Conservation (phyloP, 2,888 invertebrate genomes). For the Lissonota sp. region DNA sequence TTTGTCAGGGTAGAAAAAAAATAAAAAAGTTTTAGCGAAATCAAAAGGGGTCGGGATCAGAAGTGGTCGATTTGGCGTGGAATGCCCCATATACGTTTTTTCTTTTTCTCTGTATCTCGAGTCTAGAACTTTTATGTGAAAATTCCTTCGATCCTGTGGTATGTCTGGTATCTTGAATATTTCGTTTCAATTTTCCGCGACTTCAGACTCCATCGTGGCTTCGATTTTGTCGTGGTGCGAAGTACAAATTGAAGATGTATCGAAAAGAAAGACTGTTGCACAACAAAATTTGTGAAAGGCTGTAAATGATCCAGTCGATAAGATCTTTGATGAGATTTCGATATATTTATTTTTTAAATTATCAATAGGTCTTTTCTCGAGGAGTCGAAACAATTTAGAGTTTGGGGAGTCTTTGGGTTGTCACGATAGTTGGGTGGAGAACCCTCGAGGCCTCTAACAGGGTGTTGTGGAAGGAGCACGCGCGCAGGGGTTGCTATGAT, state of each 20-base stretch:
- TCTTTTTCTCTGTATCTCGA: not conserved
- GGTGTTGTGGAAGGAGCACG: slow-evolving; percentile 39
- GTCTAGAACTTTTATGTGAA: not conserved
- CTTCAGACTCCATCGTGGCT: not conserved
- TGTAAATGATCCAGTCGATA: no score
- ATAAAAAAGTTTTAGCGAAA: no score
- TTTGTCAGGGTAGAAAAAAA: no score
- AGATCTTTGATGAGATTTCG: no score
- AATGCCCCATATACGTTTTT: not conserved
- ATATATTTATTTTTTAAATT: no score
- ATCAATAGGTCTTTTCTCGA: slow-evolving; percentile 13
- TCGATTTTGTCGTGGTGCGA: not conserved
- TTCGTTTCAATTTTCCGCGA: slow-evolving; percentile 45
- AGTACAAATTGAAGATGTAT: no score
- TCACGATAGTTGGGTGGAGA: slow-evolving; percentile 37
- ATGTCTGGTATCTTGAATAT: slow-evolving; percentile 8
- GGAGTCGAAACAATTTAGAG: slow-evolving; percentile 52
- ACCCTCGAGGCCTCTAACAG: slow-evolving; percentile 44
- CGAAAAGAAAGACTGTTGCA: no score
- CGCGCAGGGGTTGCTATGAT: slow-evolving; percentile 11
- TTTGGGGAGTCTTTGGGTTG: slow-evolving; percentile 47
- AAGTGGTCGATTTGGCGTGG: no score
- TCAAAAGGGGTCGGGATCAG: no score
- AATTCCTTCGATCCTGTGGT: slow-evolving; percentile 4
- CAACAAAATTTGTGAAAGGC: no score